Conservation (phyloP, 2,113 vertebrate genomes). For the Sceloporus undulatus region DNA sequence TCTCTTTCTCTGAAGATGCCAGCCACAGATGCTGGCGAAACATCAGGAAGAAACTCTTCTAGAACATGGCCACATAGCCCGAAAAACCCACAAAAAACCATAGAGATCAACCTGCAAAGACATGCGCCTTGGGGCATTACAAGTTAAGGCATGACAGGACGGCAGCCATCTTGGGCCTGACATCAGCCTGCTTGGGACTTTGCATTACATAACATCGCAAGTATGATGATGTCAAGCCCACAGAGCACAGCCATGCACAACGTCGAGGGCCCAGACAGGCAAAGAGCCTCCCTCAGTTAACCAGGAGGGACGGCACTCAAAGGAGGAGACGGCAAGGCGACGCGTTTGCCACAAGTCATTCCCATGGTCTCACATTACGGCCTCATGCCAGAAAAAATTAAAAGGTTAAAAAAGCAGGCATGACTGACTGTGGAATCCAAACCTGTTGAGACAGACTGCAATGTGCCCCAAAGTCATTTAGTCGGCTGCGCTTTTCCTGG, state of each 20-base stretch:
- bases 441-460: neutral
- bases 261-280: constrained; percentile 54
- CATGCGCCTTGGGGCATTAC: constrained; percentile 32
- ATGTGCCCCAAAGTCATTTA: fast-evolving
- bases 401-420: neutral
- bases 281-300: constrained; percentile 47
- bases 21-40: too few species aligned
- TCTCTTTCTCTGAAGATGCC: too few species aligned
- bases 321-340: constrained; percentile 20
- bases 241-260: constrained; percentile 75
- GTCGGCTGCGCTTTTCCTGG: neutral
- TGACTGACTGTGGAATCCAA: neutral
- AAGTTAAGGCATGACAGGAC: constrained; percentile 71
- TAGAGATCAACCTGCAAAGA: constrained; percentile 42
- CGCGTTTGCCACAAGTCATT: neutral
- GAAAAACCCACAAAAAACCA: constrained; percentile 34
- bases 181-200: constrained; percentile 80
- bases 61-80: too few species aligned
- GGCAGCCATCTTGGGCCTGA: constrained; percentile 80
- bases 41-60: too few species aligned
- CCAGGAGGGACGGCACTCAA: constrained; percentile 5
- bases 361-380: constrained; percentile 5
- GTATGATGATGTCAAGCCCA: constrained; percentile 83
- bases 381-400: constrained; percentile 21
- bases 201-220: constrained; percentile 78